phyloP scores from a whole-genome alignment of 2,888 invertebrate genomes.

The Sminthurides aquaticus region DNA sequence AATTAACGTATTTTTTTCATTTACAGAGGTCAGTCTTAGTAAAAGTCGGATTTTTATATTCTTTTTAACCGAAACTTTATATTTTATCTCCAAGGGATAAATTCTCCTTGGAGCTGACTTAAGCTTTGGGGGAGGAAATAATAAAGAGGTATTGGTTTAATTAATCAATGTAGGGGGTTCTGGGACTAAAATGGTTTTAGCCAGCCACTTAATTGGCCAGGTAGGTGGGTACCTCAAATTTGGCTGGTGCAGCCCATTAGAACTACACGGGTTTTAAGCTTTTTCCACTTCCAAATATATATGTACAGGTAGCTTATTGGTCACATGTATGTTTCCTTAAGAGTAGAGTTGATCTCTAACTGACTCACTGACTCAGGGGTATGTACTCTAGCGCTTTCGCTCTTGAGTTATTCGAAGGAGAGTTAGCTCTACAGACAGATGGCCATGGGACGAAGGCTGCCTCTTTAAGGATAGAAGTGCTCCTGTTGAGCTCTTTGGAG shows the following conservation, averaged over 20 bases:
- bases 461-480: not conserved
- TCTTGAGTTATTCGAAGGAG: not conserved
- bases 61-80: not conserved
- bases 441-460: constrained; percentile 4
- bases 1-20: not conserved
- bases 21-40: not conserved
- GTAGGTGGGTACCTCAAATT: not conserved
- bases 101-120: not conserved
- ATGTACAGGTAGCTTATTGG: not conserved
- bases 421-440: not conserved
- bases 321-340: not conserved
- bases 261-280: not conserved
- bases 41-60: not conserved
- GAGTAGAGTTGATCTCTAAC: not conserved
- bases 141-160: too few species aligned
- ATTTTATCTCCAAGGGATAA: not conserved
- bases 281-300: not conserved
- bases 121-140: too few species aligned
- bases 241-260: not conserved
- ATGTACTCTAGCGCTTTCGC: not conserved
- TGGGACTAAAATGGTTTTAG: too few species aligned
- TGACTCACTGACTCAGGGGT: not conserved
- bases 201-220: too few species aligned
- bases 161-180: too few species aligned
- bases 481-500: not conserved